These are phyloP conservation scores for Crotophaga sulcirostris DNA, from an alignment of 2,113 vertebrate genomes.

Conservation along the genomic window DNA sequence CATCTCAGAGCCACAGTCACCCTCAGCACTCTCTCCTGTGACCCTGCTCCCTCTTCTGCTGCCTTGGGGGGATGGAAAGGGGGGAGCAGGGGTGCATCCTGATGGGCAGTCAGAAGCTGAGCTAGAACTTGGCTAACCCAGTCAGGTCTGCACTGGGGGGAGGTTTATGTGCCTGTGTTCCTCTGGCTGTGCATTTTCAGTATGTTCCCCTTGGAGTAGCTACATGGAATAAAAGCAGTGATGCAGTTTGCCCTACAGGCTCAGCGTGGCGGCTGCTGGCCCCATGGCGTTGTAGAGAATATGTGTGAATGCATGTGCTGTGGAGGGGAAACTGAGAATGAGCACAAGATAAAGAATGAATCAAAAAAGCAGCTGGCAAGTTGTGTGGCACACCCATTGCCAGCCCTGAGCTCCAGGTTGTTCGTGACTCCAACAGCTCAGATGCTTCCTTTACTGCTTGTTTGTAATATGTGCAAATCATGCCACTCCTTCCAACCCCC, in stretches of 20 bases:
- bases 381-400: not conserved
- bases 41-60: not conserved
- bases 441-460: not conserved
- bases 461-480: not conserved
- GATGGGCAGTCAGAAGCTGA: not conserved
- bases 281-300: accelerated
- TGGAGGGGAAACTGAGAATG: not conserved
- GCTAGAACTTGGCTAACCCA: not conserved
- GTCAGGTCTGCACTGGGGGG: not conserved
- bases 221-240: not conserved
- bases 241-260: not conserved
- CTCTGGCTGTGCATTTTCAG: not conserved
- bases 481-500: not conserved
- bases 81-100: not conserved
- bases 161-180: not conserved
- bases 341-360: not conserved
- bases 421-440: not conserved
- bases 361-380: not conserved
- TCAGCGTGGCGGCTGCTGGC: accelerated
- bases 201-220: not conserved
- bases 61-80: too few species aligned
- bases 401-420: not conserved
- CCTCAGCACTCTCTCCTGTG: not conserved
- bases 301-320: accelerated
- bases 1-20: not conserved